These are phyloP conservation scores for Forbesichthys agassizii DNA, from an alignment of 2,113 vertebrate genomes.

Conservation along the genomic window DNA sequence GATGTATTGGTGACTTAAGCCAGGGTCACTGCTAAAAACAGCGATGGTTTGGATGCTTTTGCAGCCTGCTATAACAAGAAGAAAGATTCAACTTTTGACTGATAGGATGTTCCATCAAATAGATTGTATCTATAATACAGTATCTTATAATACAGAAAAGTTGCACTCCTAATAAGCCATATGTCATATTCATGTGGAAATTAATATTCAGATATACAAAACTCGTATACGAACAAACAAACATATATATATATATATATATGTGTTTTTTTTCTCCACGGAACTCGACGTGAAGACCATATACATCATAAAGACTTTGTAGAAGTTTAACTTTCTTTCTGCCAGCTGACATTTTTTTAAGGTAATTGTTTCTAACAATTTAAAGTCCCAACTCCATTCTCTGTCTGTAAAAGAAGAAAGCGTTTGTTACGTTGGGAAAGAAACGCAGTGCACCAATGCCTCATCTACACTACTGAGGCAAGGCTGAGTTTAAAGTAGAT, in stretches of 20 bases:
- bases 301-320: neutral
- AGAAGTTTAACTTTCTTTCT: neutral
- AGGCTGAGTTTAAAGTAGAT: conserved; percentile 1
- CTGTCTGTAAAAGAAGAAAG: neutral
- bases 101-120: no score
- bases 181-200: neutral
- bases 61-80: neutral
- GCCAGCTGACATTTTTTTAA: neutral
- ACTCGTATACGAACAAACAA: neutral
- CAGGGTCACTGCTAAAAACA: conserved; percentile 1
- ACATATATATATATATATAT: no score
- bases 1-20: neutral
- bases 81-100: no score
- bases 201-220: neutral
- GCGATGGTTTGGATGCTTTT: neutral
- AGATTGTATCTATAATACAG: no score
- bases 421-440: no score
- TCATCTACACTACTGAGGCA: conserved; percentile 2
- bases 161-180: no score
- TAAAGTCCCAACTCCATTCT: no score
- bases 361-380: no score
- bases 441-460: neutral
- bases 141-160: no score
- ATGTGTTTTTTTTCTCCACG: neutral
- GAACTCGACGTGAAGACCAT: neutral